phyloP scores from a whole-genome alignment of 2,113 vertebrate genomes.

The Procavia capensis region DNA sequence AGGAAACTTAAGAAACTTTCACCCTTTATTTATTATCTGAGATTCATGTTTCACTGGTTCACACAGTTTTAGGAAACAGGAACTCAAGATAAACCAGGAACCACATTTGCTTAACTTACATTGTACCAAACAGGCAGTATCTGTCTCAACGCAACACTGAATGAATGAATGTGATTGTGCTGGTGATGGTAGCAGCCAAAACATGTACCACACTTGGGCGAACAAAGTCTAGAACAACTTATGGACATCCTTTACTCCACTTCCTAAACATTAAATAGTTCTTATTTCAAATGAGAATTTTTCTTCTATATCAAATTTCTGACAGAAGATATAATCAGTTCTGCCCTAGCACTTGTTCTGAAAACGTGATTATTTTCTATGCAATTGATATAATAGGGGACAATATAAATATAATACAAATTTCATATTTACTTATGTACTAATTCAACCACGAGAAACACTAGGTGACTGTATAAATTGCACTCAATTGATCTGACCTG shows the following conservation, averaged over 20 bases:
- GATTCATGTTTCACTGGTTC: too few species aligned
- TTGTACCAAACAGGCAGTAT: background rate
- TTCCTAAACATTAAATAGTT: background rate
- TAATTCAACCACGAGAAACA: background rate
- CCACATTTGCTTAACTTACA: background rate
- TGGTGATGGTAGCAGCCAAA: background rate
- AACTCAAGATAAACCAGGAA: background rate
- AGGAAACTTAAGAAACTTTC: background rate
- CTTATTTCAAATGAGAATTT: slow-evolving; percentile 1
- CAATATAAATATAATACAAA: background rate
- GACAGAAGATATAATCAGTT: background rate
- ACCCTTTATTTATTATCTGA: background rate
- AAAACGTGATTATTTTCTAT: background rate
- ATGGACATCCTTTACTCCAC: background rate
- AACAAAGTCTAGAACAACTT: background rate
- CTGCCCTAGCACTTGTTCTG: background rate
- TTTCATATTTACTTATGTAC: background rate
- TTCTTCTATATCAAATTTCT: background rate
- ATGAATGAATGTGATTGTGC: background rate
- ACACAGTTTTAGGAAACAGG: background rate
- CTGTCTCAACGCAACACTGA: background rate
- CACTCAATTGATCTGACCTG: background rate
- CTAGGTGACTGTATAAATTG: background rate
- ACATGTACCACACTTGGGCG: background rate
- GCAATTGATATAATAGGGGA: background rate